A percentile compares a stretch with the other conserved stretches of the same genome.
phyloP scores from a whole-genome alignment of 64 coral and sea anemone genomes.

The Montipora cactus region DNA sequence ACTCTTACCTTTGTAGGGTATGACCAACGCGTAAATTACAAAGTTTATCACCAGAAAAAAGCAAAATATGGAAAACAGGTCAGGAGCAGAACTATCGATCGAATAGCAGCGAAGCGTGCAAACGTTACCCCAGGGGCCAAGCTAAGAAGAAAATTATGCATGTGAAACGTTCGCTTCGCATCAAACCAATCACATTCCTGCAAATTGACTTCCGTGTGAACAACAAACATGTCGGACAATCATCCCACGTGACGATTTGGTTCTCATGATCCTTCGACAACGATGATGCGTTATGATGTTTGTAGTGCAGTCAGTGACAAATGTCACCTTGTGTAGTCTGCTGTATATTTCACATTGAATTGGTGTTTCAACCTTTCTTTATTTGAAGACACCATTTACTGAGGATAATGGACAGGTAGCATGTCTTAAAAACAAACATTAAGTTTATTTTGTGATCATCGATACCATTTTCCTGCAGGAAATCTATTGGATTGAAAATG shows the following conservation, averaged over 20 bases:
- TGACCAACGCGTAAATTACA: not conserved
- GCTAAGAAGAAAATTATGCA: not conserved
- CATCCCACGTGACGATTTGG: not conserved
- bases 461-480: slow-evolving; percentile 11
- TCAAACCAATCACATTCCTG: slow-evolving; percentile 9
- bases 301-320: not conserved
- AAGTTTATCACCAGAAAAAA: not conserved
- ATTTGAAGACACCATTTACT: not conserved
- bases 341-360: not conserved
- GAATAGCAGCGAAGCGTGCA: not conserved
- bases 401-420: not conserved
- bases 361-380: not conserved
- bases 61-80: not conserved
- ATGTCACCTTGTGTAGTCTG: not conserved
- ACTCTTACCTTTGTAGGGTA: not conserved
- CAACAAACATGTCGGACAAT: not conserved
- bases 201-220: slow-evolving; percentile 6
- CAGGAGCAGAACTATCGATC: not conserved
- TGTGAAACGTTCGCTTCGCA: not conserved
- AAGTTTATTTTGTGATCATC: not conserved
- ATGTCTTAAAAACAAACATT: not conserved
- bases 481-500: not conserved
- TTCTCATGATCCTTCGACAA: not conserved
- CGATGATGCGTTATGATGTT: not conserved
- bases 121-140: not conserved